phyloP scores from a whole-genome alignment of 2,888 invertebrate genomes.

The Lepidochitona cinerea region DNA sequence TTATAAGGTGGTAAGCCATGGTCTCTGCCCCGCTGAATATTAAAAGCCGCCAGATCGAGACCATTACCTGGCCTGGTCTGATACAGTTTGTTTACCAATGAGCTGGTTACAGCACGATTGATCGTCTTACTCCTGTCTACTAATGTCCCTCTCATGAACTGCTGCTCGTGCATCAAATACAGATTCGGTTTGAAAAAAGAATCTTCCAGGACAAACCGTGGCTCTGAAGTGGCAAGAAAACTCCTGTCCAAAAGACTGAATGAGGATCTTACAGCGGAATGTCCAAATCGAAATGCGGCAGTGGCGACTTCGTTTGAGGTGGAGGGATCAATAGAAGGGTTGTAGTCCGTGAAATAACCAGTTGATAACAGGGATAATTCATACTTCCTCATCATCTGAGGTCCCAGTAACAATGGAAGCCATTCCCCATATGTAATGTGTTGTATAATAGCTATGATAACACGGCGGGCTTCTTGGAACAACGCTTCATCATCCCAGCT shows the following conservation, averaged over 20 bases:
- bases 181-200: not conserved
- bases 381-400: not conserved
- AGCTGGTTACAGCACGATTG: not conserved
- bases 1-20: not conserved
- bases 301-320: not conserved
- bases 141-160: not conserved
- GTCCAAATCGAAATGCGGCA: not conserved
- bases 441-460: not conserved
- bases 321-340: not conserved
- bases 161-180: not conserved
- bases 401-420: not conserved
- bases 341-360: not conserved
- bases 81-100: not conserved
- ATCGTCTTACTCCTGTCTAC: not conserved
- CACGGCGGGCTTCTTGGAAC: not conserved
- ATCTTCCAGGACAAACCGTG: not conserved
- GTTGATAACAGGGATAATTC: not conserved
- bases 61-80: not conserved
- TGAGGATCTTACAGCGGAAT: not conserved
- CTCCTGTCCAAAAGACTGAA: not conserved
- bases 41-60: not conserved
- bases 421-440: not conserved
- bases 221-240: not conserved
- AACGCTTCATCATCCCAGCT: not conserved
- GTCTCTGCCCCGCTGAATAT: constrained; percentile 1